These are phyloP conservation scores for Drosophila eohydei DNA, from an alignment of 2,888 invertebrate genomes.

Conservation along the genomic window DNA sequence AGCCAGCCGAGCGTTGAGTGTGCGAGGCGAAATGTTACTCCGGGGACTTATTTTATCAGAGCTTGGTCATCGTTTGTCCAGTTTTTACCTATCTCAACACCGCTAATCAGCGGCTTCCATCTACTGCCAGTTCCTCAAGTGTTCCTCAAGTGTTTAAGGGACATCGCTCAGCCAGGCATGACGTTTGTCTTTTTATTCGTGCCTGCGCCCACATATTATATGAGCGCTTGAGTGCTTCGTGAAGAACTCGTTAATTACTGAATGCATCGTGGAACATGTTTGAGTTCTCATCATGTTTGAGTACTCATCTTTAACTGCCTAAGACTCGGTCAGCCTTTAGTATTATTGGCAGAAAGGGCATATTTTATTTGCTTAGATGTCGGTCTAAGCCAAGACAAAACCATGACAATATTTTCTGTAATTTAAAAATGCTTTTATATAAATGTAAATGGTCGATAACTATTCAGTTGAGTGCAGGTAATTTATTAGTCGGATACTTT, in stretches of 20 bases:
- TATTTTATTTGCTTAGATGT: not conserved
- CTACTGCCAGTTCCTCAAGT: slow-evolving; percentile 13
- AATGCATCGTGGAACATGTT: slow-evolving; percentile 11
- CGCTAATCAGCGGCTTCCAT: slow-evolving; percentile 48
- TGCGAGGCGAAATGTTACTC: slow-evolving; percentile 32
- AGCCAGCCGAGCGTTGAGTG: slow-evolving; percentile 37
- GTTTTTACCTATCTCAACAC: slow-evolving; percentile 26
- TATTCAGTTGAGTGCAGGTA: not conserved
- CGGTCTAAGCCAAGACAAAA: too few species aligned
- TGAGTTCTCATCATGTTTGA: slow-evolving; percentile 25
- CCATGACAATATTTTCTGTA: not conserved
- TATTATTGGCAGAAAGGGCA: not conserved
- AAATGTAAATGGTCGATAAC: too few species aligned
- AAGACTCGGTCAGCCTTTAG: not conserved
- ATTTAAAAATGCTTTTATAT: too few species aligned
- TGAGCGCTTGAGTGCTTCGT: slow-evolving; percentile 18
- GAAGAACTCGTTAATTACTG: slow-evolving; percentile 29
- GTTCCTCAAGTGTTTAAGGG: slow-evolving; percentile 30
- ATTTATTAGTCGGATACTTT: not conserved
- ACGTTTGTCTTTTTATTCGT: slow-evolving; percentile 47
- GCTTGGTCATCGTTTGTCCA: slow-evolving; percentile 44
- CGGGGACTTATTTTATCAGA: slow-evolving; percentile 40
- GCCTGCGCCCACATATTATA: slow-evolving; percentile 31
- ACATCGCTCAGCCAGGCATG: slow-evolving; percentile 57
- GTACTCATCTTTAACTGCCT: not conserved